A percentile compares a stretch with the other conserved stretches of the same genome.
These are phyloP conservation scores for Odocoileus hemionus DNA, from an alignment of 2,113 vertebrate genomes.

Conservation along the genomic window DNA sequence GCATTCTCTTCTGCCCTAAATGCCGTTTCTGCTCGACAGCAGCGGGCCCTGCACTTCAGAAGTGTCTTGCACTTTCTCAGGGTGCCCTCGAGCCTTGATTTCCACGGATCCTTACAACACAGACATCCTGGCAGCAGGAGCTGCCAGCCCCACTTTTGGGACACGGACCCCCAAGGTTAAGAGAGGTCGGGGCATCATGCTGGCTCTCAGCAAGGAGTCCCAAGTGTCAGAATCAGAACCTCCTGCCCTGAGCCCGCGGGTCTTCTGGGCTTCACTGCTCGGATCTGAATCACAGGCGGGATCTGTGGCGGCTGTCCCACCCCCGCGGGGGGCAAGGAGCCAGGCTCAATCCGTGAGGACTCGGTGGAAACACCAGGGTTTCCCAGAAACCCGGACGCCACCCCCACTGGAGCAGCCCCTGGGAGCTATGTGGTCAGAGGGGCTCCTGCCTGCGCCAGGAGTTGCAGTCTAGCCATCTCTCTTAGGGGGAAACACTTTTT, in stretches of 20 bases:
- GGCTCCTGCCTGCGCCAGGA: not conserved
- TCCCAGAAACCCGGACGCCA: not conserved
- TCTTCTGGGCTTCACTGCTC: not conserved
- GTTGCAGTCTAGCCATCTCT: conserved; percentile 21
- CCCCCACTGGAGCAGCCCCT: not conserved
- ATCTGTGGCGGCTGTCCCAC: not conserved
- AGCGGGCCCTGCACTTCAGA: not conserved
- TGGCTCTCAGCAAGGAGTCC: not conserved
- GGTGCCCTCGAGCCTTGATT: not conserved
- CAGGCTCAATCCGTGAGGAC: not conserved
- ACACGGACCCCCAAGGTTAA: not conserved
- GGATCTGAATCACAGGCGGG: not conserved
- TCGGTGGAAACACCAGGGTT: not conserved
- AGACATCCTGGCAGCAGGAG: not conserved
- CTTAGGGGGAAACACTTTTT: conserved; percentile 38
- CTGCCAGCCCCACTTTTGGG: not conserved
- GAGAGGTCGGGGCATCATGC: not conserved
- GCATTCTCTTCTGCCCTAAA: conserved; percentile 62
- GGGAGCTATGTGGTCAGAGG: conserved; percentile 15
- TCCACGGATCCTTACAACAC: not conserved
- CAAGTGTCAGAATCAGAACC: not conserved
- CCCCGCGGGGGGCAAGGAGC: not conserved
- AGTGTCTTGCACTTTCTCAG: conserved; percentile 14
- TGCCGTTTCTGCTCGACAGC: conserved; percentile 39
- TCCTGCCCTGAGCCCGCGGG: not conserved